Conservation (phyloP, 2,888 invertebrate genomes). For the Xiphydria camelus region DNA sequence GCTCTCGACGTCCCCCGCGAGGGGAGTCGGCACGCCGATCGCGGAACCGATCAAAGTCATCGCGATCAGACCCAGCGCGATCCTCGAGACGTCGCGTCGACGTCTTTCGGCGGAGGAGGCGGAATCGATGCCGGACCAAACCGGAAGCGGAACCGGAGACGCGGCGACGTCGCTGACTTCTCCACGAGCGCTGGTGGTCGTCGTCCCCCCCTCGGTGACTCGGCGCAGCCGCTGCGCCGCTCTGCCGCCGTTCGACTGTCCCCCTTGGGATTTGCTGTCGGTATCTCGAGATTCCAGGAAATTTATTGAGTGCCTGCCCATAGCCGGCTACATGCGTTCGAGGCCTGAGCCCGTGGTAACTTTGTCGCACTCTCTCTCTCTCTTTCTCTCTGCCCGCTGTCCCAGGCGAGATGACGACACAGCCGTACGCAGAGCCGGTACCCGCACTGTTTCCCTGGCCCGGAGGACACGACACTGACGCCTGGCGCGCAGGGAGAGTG, state of each 20-base stretch:
- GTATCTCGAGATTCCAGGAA: slow-evolving; percentile 38
- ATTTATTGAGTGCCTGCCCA: slow-evolving; percentile 51
- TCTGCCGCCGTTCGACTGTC: neutral
- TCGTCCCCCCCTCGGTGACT: too few species aligned
- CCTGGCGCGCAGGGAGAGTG: too few species aligned
- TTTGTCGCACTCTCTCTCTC: slow-evolving; percentile 17
- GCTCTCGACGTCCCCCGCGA: neutral
- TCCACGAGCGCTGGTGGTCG: too few species aligned
- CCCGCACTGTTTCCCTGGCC: too few species aligned
- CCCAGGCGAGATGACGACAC: too few species aligned
- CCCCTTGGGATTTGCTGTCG: slow-evolving; percentile 13
- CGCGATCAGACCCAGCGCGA: neutral
- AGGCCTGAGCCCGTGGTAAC: slow-evolving; percentile 26
- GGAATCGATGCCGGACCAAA: too few species aligned
- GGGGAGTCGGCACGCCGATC: neutral
- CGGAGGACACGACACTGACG: too few species aligned
- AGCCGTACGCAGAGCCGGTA: too few species aligned
- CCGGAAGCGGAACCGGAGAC: too few species aligned
- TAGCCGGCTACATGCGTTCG: slow-evolving; percentile 47
- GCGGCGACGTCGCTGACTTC: too few species aligned
- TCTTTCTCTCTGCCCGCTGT: neutral
- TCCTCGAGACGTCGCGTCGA: neutral
- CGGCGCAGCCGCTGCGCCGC: neutral
- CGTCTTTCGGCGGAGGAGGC: too few species aligned
- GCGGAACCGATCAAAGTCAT: neutral